Evolutionary conservation across 2,888 invertebrate species (phyloP).

Genomic region (Dolichopus griseipennis): DNA sequence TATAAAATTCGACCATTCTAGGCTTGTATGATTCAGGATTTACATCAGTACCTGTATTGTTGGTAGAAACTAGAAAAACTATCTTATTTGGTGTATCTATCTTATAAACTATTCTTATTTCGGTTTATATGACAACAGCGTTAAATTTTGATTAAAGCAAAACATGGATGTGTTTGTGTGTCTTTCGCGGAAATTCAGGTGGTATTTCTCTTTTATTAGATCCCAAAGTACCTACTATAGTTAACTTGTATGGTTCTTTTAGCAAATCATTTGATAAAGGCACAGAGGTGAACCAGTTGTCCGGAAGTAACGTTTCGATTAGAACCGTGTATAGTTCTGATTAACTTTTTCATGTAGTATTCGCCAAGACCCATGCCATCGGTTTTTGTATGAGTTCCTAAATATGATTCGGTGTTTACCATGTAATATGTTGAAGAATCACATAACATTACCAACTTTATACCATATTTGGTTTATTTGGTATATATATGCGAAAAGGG

Average conservation of each 20-base stretch:
- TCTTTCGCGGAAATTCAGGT: neutral
- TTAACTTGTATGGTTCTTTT: conserved; percentile 26
- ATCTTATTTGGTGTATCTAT: no score
- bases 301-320: conserved; percentile 26
- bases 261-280: conserved; percentile 28
- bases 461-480: conserved; percentile 19
- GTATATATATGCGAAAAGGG: conserved; percentile 18
- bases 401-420: conserved; percentile 21
- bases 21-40: no score
- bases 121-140: no score
- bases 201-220: conserved; percentile 33
- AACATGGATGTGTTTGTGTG: no score
- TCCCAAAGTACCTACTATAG: conserved; percentile 27
- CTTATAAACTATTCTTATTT: no score
- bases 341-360: conserved; percentile 20
- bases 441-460: conserved; percentile 19
- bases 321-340: conserved; percentile 20
- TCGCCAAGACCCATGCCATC: conserved; percentile 19
- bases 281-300: conserved; percentile 35
- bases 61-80: no score
- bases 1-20: no score
- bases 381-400: conserved; percentile 19
- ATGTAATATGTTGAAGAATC: conserved; percentile 22
- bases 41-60: no score
- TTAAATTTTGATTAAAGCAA: no score